Base-by-base conservation (phyloP, 2,797 vertebrate genomes). In the Masticophis lateralis region DNA sequence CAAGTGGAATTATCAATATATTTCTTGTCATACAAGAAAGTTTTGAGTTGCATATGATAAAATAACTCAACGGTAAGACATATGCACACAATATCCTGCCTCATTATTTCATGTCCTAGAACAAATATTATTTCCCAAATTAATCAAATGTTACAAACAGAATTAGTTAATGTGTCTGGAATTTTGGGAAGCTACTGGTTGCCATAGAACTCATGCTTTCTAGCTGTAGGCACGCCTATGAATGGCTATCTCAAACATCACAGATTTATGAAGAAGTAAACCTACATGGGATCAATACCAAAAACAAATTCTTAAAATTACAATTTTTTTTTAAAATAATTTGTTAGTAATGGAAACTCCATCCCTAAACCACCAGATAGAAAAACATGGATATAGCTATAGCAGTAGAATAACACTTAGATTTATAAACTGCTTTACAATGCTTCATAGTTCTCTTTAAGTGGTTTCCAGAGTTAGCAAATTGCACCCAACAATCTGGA, bases 191-290 rank as follows among this genome's bases (percentile, higher is more conserved):
- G n/a, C n/a, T 55, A 87, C 2, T 57, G 16, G 0, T 20, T 9
- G 37, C 4, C 1, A 2, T 22, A 0, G 1, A 63, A 43, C 74
- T 93, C 0, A 0, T 0, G 8, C 1, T 43, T 66, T 66, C 37
- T 32, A 5, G 18, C 10, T 0, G 0, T 9, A 66, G 1, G 4
- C 20, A 7, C 25, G 86, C 25, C 47, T 83, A 1, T 27, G 83
- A 92, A 37, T 0, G 60, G 60, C 60, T 61, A 22, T 47, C 14
- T 9, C 61, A n/a, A 11, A 3, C 83, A 55, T 18, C 25, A 86
- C 4, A 22, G 28, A 37, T 43, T 88, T n/a, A 43, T 66, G 61
- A 69, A 51, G 20, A 9, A 66, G 66, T 28, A 27, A 66, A 66
- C 66, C n/a, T 66, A n/a, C 53, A 59, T 91, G 69, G 32, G 32